phyloP scores from a whole-genome alignment of 2,797 vertebrate genomes.

The Labroides dimidiatus region DNA sequence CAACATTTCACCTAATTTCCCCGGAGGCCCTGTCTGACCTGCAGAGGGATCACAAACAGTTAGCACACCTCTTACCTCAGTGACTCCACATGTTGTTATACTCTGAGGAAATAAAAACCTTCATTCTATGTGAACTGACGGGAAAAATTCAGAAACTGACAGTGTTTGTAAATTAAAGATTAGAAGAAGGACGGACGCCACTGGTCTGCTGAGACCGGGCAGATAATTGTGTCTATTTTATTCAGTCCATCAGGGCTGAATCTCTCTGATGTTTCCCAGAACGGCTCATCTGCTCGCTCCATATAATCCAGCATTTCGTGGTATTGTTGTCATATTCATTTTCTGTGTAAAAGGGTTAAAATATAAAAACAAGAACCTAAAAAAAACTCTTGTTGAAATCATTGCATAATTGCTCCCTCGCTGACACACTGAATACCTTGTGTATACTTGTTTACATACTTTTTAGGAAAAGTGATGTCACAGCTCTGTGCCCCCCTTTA shows the following conservation, averaged over 20 bases:
- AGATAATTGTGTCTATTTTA: constrained; percentile 17
- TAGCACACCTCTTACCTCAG: background rate
- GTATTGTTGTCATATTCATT: constrained; percentile 4
- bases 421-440: too few species aligned
- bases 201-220: background rate
- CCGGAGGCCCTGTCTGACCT: background rate
- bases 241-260: constrained; percentile 2
- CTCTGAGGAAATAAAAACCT: too few species aligned
- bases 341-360: constrained; percentile 6
- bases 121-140: background rate
- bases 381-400: background rate
- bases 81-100: background rate
- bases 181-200: background rate
- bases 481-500: too few species aligned
- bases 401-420: background rate
- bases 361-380: background rate
- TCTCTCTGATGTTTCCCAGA: constrained; percentile 17
- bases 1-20: constrained; percentile 1
- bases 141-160: background rate
- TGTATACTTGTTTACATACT: too few species aligned
- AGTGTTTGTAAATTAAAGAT: too few species aligned
- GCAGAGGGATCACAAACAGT: background rate
- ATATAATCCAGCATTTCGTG: background rate
- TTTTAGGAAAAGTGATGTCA: too few species aligned
- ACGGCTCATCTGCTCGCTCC: constrained; percentile 3